Evolutionary conservation across 2,797 vertebrate species (phyloP), one percentile per base, ranked within the genome.

Genomic region (Cirrhinus mrigala): DNA sequence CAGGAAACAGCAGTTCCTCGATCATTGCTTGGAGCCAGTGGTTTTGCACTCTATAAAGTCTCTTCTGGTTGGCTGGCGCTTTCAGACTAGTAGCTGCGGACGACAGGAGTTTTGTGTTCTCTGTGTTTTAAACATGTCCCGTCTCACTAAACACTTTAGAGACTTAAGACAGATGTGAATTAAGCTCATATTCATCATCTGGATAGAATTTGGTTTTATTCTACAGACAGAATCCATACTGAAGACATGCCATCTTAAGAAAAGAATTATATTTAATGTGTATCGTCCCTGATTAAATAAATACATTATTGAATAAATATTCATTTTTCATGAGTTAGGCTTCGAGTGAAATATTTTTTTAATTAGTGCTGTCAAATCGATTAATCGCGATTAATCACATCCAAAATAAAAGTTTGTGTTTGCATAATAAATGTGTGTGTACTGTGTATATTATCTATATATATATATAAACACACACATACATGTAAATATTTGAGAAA

Each of bases 1-100:
- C 88, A 89, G 88, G 64, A 90, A 90, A 91, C 89, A 87, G 84
- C 73, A 90, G 85, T 90, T 89, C 82, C 89, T 90, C 89, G 91
- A 89, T 92, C 89, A 84, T 85, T 90, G 86, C 89, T 87, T 88
- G 90, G 91, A 93, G 92, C 84, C 89, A 81, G 91, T 88, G 93
- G 92, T 93, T 94, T 93, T 93, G 88, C 89, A 94, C 92, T 93
- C 89, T 92, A 91, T 94, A 93, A 94, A 94, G 89, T 92, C 91
- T 89, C 82, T 92, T 92, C 92, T 93, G 92, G 90, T 92, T 88
- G 82, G 90, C 91, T 88, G 90, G 91, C 91, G 89, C 91, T 91
- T 92, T 92, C 37, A 90, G 91, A 93, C 90, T 88, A 90, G 91
- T 89, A 89, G 83, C 89, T 91, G 91, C 86, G 84, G 50, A 24